Evolutionary conservation across 2,888 invertebrate species (phyloP).

Genomic region (Syrista parreyssii): DNA sequence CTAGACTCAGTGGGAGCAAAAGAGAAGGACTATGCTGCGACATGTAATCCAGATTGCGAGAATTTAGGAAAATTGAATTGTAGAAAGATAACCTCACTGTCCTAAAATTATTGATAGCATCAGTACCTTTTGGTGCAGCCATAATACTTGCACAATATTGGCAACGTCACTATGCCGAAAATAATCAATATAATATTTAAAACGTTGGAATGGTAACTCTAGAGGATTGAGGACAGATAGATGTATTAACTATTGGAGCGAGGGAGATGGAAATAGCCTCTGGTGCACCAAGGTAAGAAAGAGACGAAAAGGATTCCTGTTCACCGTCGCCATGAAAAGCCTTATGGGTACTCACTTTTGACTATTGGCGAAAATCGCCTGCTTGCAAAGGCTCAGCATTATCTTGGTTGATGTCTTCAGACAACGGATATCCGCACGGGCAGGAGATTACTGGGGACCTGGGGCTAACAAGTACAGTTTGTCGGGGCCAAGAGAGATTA

Average conservation of each 20-base stretch:
- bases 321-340: background rate
- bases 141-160: background rate
- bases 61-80: background rate
- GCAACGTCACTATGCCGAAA: slow-evolving; percentile 30
- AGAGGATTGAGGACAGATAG: background rate
- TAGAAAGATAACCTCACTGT: background rate
- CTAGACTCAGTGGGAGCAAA: background rate
- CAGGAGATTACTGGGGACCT: background rate
- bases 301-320: background rate
- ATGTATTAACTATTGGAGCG: background rate
- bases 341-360: slow-evolving; percentile 58
- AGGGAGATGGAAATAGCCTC: background rate
- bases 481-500: slow-evolving; percentile 33
- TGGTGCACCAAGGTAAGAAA: background rate
- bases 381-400: slow-evolving; percentile 61
- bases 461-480: slow-evolving; percentile 14
- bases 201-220: background rate
- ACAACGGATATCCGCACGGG: background rate
- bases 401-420: slow-evolving; percentile 16
- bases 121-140: background rate
- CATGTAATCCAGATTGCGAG: background rate
- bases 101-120: background rate
- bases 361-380: slow-evolving; percentile 52
- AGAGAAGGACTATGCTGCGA: too few relatives aligned
- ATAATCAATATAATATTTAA: slow-evolving; percentile 34